These are phyloP conservation scores for Sminthurinus aureus DNA, from an alignment of 2,888 invertebrate species.

Conservation along the genomic window DNA sequence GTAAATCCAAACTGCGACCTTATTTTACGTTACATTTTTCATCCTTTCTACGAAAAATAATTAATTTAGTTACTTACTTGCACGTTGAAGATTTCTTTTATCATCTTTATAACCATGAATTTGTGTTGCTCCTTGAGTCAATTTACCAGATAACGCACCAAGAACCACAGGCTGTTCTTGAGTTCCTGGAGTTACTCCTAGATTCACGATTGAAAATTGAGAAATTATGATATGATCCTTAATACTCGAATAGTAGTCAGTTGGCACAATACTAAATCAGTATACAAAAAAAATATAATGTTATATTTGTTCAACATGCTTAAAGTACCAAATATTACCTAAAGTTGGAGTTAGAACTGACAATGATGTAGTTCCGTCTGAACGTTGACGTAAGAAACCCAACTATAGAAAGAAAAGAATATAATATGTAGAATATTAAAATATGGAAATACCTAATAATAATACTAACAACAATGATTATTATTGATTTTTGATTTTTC, in stretches of 20 bases:
- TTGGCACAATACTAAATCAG: too few species aligned
- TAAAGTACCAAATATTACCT: too few species aligned
- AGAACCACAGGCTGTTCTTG: conserved; percentile 82
- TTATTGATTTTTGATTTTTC: too few species aligned
- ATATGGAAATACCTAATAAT: neutral
- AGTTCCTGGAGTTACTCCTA: conserved; percentile 74
- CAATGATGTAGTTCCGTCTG: conserved; percentile 88
- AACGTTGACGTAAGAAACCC: conserved; percentile 86
- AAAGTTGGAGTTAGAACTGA: conserved; percentile 82
- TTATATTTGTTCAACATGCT: too few species aligned
- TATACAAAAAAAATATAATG: too few species aligned
- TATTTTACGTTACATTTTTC: neutral
- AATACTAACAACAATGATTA: neutral
- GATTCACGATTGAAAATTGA: too few species aligned
- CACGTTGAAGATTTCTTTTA: conserved; percentile 84
- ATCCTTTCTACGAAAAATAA: neutral
- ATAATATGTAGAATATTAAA: neutral
- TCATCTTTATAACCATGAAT: conserved; percentile 85
- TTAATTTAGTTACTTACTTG: conserved; percentile 63
- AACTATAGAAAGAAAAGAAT: conserved; percentile 64
- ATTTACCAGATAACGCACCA: conserved; percentile 82
- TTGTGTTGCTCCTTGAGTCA: conserved; percentile 79
- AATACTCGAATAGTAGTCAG: too few species aligned
- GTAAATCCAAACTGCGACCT: neutral
- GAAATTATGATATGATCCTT: too few species aligned